Evolutionary conservation across 1,140 invertebrate species (phyloP), one percentile per base, ranked within the genome.

Genomic region (Ceratitis capitata): DNA sequence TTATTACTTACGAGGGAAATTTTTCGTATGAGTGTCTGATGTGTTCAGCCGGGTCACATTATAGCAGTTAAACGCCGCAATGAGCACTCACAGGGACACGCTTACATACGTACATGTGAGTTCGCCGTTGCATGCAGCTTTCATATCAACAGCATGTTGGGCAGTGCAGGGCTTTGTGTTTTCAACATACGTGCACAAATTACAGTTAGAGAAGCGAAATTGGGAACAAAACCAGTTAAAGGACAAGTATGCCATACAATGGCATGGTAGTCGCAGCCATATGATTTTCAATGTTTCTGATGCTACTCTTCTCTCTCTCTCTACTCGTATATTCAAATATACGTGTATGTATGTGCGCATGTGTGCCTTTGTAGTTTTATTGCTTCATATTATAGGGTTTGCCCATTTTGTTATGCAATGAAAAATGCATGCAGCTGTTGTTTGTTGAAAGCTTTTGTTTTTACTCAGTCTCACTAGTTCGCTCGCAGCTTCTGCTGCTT

Each of bases 171-270:
- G 61, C 61, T 69, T 69, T 69, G 61, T 29, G 39, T 32, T 69
- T 69, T 69, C 61, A 69, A 69, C 61, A 69, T n/a, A n/a, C n/a
- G n/a, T n/a, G n/a, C n/a, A 69, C 61, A 35, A 69, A 69, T 69
- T 69, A 69, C 61, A 69, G 29, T 32, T 14, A 61, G 26, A 32
- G 58, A 10, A 69, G 61, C 61, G 5, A 16, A 3, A 9, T 14
- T 14, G 19, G 61, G 2, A 35, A 32, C 61, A 7, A 16, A 14
- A 32, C 6, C 58, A 69, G 14, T 14, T 19, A 32, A 39, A 39
- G 29, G 10, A 35, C 29, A 35, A 69, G n/a, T 19, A 32, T 6
- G 14, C 29, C 61, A 69, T 35, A 35, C 61, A 12, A 35, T 19
- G 23, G 58, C 58, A 7, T 29, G 7, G 10, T 16, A 69, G 2